These are phyloP conservation scores for Amphipoea lucens DNA, from an alignment of 2,888 invertebrate genomes.

Conservation along the genomic window DNA sequence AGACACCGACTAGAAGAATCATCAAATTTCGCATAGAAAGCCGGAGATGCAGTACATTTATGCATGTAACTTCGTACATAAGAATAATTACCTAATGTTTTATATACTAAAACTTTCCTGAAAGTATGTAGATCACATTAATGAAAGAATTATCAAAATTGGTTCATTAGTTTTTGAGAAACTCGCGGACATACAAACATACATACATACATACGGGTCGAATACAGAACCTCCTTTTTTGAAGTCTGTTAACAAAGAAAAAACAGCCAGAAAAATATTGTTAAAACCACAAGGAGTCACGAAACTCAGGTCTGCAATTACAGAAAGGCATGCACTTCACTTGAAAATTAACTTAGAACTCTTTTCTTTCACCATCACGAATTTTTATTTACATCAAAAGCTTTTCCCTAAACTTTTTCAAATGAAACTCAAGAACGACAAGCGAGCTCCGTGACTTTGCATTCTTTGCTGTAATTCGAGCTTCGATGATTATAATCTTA, in stretches of 20 bases:
- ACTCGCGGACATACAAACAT: too few relatives aligned
- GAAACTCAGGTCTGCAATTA: neutral
- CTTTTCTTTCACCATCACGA: conserved; percentile 23
- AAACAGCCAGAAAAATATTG: neutral
- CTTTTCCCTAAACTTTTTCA: conserved; percentile 12
- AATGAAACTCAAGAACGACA: conserved; percentile 31
- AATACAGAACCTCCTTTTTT: too few relatives aligned
- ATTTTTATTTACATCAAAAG: conserved; percentile 37
- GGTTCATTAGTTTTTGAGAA: too few relatives aligned
- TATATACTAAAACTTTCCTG: too few relatives aligned
- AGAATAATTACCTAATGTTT: too few relatives aligned
- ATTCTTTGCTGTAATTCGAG: conserved; percentile 54
- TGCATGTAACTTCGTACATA: too few relatives aligned
- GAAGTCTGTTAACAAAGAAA: neutral
- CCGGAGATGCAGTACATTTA: too few relatives aligned
- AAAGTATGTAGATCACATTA: too few relatives aligned
- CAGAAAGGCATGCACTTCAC: conserved; percentile 11
- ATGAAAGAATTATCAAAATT: too few relatives aligned
- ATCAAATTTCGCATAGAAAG: too few relatives aligned
- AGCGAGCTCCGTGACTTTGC: conserved; percentile 57
- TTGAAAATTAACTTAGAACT: conserved; percentile 23
- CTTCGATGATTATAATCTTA: conserved; percentile 56
- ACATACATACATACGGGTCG: too few relatives aligned
- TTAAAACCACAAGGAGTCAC: neutral
- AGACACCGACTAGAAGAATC: too few relatives aligned